Evolutionary conservation across 2,113 vertebrate genomes (phyloP).

Genomic region (Osmerus mordax): DNA sequence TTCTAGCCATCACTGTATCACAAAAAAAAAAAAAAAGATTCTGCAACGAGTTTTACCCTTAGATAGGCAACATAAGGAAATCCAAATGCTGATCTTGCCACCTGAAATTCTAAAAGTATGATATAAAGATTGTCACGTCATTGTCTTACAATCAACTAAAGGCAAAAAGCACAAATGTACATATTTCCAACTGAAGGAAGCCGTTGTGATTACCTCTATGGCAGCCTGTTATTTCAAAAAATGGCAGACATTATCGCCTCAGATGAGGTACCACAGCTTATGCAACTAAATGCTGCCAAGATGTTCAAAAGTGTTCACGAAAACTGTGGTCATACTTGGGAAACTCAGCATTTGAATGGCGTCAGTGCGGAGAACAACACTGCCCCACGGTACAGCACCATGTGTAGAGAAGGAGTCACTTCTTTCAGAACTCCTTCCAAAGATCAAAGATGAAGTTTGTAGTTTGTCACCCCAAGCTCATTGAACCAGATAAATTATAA

Average conservation of each 20-base stretch:
- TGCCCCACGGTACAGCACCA: constrained; percentile 76
- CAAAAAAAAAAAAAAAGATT: too few species aligned
- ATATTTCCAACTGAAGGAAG: not conserved
- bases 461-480: constrained; percentile 44
- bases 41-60: not conserved
- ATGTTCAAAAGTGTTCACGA: constrained; percentile 20
- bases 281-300: constrained; percentile 26
- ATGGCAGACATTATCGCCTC: constrained; percentile 20
- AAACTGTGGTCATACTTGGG: constrained; percentile 42
- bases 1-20: constrained; percentile 9
- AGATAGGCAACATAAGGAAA: not conserved
- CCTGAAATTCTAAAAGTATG: not conserved
- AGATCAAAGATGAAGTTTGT: constrained; percentile 45
- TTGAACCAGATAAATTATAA: constrained; percentile 30
- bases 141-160: not conserved
- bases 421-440: constrained; percentile 49
- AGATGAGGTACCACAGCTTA: constrained; percentile 41
- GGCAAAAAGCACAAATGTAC: constrained; percentile 1
- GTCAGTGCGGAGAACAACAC: constrained; percentile 41
- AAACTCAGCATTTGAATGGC: constrained; percentile 28
- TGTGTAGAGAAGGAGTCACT: constrained; percentile 69
- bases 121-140: not conserved
- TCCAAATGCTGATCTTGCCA: not conserved
- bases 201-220: constrained; percentile 15
- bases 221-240: constrained; percentile 22